Evolutionary conservation across 2,113 vertebrate genomes (phyloP).

Genomic region (Hemichromis elongatus): DNA sequence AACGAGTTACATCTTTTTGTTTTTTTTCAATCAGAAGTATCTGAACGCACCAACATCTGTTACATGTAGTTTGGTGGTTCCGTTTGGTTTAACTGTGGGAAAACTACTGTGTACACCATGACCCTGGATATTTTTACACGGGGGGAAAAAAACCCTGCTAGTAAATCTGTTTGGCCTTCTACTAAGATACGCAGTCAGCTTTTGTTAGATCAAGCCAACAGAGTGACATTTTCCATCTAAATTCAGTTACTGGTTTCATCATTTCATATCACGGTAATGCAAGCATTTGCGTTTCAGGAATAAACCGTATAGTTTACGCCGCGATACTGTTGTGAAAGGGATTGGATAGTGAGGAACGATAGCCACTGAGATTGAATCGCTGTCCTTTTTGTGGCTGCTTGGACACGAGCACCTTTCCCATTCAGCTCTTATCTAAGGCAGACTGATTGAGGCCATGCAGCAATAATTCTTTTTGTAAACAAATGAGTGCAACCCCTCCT

Average conservation of each 20-base stretch:
- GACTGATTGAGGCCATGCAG: constrained; percentile 38
- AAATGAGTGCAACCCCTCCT: neutral
- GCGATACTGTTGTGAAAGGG: neutral
- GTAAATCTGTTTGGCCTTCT: neutral
- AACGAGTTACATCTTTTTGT: neutral
- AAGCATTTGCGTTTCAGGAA: neutral
- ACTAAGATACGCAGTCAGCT: neutral
- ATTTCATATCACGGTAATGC: neutral
- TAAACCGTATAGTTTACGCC: neutral
- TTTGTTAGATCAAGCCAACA: neutral
- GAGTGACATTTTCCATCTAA: neutral
- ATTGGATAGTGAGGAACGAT: neutral
- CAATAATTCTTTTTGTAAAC: constrained; percentile 43
- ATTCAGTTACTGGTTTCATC: neutral
- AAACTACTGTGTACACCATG: neutral
- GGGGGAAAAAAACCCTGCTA: neutral
- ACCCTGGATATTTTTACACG: neutral
- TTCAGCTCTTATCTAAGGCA: constrained; percentile 24
- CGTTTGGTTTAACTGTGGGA: neutral
- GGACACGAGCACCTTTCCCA: constrained; percentile 1
- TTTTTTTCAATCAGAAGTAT: neutral
- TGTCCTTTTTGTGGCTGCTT: constrained; percentile 8
- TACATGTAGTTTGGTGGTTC: neutral
- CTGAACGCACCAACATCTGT: neutral
- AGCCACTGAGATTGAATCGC: neutral